Conservation (phyloP, 2,113 vertebrate species). For the Meleagris gallopavo region DNA sequence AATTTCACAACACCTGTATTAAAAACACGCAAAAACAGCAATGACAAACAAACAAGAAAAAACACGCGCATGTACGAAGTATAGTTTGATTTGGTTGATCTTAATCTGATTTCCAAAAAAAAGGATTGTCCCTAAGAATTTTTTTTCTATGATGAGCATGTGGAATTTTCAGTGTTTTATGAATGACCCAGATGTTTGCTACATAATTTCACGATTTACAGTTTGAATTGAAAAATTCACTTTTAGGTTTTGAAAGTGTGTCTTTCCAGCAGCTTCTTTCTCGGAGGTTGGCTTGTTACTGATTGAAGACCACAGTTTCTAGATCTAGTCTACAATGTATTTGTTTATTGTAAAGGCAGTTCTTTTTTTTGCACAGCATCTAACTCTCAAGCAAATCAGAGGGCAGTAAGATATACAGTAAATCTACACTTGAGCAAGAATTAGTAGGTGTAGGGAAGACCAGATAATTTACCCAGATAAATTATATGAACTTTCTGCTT, state of each 20-base stretch:
- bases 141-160: not conserved
- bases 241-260: not conserved
- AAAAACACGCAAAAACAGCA: not conserved
- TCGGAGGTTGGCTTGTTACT: not conserved
- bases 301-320: not conserved
- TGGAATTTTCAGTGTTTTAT: not conserved
- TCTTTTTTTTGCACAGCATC: not conserved
- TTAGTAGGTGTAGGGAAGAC: not conserved
- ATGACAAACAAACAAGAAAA: not conserved
- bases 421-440: not conserved
- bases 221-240: not conserved
- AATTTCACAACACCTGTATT: not conserved
- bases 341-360: not conserved
- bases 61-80: not conserved
- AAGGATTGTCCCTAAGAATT: not conserved
- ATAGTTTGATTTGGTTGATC: not conserved
- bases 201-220: not conserved
- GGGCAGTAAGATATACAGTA: not conserved
- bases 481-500: not conserved
- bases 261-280: not conserved
- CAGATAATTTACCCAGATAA: not conserved
- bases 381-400: not conserved
- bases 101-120: not conserved
- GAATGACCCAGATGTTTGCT: not conserved
- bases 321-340: not conserved